Conservation (phyloP, 2,797 vertebrate species). For the Squalus acanthias region DNA sequence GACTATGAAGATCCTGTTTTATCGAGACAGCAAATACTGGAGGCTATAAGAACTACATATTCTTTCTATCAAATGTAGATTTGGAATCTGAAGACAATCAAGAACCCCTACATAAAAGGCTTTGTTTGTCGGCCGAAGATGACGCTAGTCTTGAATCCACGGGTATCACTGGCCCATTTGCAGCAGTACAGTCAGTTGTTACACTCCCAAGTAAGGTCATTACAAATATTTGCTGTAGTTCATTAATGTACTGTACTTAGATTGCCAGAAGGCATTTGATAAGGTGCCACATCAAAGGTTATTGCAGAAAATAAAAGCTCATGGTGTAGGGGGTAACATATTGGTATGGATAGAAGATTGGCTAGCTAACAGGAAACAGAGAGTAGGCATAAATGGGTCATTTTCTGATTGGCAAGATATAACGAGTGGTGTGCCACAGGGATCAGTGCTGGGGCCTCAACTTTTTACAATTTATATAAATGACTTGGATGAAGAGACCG, state of each 20-base stretch:
- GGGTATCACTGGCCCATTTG: conserved; percentile 56
- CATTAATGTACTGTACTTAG: neutral
- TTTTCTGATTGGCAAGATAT: no score
- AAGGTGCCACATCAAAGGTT: no score
- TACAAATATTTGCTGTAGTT: neutral
- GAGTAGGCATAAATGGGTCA: no score
- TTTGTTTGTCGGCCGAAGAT: conserved; percentile 74
- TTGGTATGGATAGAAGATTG: no score
- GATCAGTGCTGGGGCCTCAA: no score
- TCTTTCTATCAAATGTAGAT: conserved; percentile 58
- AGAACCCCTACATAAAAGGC: conserved; percentile 82
- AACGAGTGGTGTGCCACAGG: no score
- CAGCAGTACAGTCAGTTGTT: conserved; percentile 65
- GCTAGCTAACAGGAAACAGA: no score
- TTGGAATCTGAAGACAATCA: conserved; percentile 70
- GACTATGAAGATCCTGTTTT: neutral
- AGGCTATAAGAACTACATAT: neutral
- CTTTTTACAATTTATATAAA: no score
- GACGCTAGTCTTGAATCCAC: conserved; percentile 66
- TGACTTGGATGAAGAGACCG: no score
- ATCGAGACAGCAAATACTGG: neutral
- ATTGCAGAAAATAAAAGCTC: no score
- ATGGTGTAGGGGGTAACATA: no score
- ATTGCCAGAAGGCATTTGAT: no score
- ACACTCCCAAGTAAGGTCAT: conserved; percentile 78